These are phyloP conservation scores for Drosophila obscura DNA, from an alignment of 1,140 invertebrate genomes.

Conservation along the genomic window DNA sequence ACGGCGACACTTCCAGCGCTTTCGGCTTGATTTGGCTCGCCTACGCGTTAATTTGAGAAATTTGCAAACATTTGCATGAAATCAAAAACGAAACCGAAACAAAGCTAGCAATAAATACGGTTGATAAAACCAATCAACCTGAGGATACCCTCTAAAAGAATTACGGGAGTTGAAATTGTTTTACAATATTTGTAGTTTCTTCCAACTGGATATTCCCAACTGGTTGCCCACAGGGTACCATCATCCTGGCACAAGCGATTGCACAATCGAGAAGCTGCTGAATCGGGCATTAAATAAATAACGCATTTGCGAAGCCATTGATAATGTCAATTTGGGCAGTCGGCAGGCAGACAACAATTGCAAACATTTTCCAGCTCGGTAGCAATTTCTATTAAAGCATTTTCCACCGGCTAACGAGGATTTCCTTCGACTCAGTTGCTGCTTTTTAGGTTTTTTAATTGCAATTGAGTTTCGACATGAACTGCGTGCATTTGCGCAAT, in stretches of 20 bases:
- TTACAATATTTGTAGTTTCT: too few relatives aligned
- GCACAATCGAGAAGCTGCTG: constrained; percentile 33
- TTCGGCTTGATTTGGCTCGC: constrained; percentile 58
- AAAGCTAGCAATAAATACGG: constrained; percentile 39
- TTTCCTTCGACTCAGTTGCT: constrained; percentile 38
- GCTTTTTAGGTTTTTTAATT: constrained; percentile 69
- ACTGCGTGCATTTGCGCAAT: constrained; percentile 78
- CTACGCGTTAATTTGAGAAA: constrained; percentile 78
- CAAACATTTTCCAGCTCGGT: constrained; percentile 38
- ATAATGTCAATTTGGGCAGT: constrained; percentile 59
- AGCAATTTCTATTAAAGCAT: constrained; percentile 71
- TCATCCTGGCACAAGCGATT: constrained; percentile 11
- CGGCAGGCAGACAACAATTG: constrained; percentile 46
- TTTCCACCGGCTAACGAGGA: constrained; percentile 68
- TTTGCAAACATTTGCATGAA: constrained; percentile 75
- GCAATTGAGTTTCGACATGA: constrained; percentile 75
- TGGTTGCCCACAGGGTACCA: constrained; percentile 4
- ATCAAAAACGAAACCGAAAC: constrained; percentile 52
- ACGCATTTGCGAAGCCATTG: constrained; percentile 50
- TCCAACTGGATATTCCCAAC: too few relatives aligned
- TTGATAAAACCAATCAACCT: constrained; percentile 17
- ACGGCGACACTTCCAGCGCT: constrained; percentile 62
- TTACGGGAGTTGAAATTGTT: too few relatives aligned
- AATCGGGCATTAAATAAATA: constrained; percentile 60
- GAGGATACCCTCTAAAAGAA: constrained; percentile 20